Conservation (phyloP, 2,888 invertebrate species). For the Eledone cirrhosa region DNA sequence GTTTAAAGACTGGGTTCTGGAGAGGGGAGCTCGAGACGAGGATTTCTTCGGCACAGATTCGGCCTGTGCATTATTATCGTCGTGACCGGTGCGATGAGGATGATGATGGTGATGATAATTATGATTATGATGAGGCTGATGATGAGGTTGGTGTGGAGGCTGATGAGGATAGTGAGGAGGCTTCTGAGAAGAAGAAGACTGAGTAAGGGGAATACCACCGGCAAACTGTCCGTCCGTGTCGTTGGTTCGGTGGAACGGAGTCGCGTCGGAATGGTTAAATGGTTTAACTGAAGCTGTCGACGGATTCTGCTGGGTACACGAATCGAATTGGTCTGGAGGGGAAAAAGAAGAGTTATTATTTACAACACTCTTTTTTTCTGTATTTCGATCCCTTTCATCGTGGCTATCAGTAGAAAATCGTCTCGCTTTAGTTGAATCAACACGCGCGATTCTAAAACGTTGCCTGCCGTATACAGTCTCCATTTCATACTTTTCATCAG, state of each 20-base stretch:
- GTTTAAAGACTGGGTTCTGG: background rate
- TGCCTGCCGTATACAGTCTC: background rate
- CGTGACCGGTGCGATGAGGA: background rate
- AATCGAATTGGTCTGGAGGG: background rate
- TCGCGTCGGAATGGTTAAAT: background rate
- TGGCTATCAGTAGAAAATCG: background rate
- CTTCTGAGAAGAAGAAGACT: too few relatives aligned
- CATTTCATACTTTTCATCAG: background rate
- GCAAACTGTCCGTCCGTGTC: too few relatives aligned
- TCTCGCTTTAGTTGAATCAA: constrained; percentile 17
- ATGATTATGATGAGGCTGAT: background rate
- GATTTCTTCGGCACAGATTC: background rate
- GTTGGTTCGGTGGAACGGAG: background rate
- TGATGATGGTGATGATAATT: background rate
- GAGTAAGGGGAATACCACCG: too few relatives aligned
- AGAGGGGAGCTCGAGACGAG: background rate
- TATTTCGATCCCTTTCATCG: background rate
- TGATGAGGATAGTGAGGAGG: too few relatives aligned
- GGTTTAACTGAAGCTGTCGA: background rate
- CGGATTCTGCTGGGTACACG: background rate
- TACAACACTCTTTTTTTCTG: too few relatives aligned
- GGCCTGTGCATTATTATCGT: too few relatives aligned
- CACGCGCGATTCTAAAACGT: constrained; percentile 23
- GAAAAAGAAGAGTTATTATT: too few relatives aligned
- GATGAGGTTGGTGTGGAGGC: background rate